Evolutionary conservation across 2,797 vertebrate species (phyloP), one percentile per base, ranked within the genome.

Genomic region (Momotus momota): DNA sequence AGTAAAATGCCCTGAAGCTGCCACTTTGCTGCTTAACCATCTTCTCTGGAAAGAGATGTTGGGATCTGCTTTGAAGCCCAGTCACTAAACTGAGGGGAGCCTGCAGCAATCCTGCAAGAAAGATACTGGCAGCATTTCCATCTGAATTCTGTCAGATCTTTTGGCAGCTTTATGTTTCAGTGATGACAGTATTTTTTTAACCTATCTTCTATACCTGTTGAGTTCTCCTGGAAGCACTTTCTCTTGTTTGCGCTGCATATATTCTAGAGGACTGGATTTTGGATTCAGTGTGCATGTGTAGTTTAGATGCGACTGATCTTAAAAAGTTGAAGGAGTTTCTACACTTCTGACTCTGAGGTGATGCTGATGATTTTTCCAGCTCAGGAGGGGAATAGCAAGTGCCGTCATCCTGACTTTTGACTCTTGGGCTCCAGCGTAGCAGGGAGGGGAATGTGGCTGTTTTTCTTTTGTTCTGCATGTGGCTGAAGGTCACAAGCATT

Each of bases 1-100:
- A 88, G 51, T 78, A 43, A 88, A 93, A 94, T 86, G 77, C 89
- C 94, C 87, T 69, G 62, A 75, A 94, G 93, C 89, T 87, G 54
- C 48, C 29, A 51, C 58, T 90, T 81, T 40, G 29, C 83, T 95
- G 40, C 77, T 78, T 80, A 81, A 54, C 52, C 31, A 9, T 74
- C 46, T 55, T 91, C 43, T 88, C 31, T 57, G 72, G 62, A 70
- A 88, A 75, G 77, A 23, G 26, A 64, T 52, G 16, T n/a, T 70
- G 58, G 46, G 40, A 66, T 93, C 57, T 79, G 27, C 62, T 51
- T 29, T 72, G 33, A 88, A 86, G 43, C 73, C 82, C 70, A 19
- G 51, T 73, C 22, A 38, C 26, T 77, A 88, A 84, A 61, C 13
- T 49, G 78, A 73, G 62, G 35, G 61, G 55, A 94, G 70, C 73